Conservation (phyloP, 2,797 vertebrate species). For the Pelobates cultripes region DNA sequence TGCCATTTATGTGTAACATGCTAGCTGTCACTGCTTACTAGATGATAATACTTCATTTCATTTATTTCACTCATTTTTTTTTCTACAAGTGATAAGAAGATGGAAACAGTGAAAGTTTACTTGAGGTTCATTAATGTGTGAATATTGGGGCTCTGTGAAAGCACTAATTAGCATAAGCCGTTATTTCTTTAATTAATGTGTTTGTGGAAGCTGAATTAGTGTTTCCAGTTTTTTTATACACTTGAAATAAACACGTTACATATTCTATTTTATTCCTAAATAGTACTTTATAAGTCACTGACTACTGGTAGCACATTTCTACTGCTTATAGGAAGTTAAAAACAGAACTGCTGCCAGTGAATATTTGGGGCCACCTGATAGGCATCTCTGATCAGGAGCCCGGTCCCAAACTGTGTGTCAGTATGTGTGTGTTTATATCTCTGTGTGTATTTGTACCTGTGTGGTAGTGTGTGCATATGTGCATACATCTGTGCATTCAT, state of each 20-base stretch:
- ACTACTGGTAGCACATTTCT: too few species aligned
- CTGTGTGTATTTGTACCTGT: too few species aligned
- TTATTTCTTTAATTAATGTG: constrained; percentile 19
- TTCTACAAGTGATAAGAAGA: neutral
- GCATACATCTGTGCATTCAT: too few species aligned
- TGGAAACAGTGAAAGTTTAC: neutral
- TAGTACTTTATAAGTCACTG: too few species aligned
- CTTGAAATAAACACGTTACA: neutral
- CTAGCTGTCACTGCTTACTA: neutral
- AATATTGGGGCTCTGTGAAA: constrained; percentile 14
- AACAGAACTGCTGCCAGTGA: too few species aligned
- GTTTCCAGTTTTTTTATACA: neutral
- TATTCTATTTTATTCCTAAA: too few species aligned
- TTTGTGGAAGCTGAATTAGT: constrained; percentile 8
- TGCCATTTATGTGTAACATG: neutral
- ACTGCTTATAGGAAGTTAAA: too few species aligned
- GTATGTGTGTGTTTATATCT: too few species aligned
- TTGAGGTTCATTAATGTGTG: constrained; percentile 12
- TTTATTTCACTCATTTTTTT: neutral
- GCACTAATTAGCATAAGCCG: constrained; percentile 22
- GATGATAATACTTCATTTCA: neutral
- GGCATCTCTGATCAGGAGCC: too few species aligned
- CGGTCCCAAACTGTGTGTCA: too few species aligned
- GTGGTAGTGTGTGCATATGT: too few species aligned
- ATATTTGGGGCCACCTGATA: too few species aligned